Base-by-base conservation (phyloP, 2,113 vertebrate genomes). In the Lophotis ruficrista region DNA sequence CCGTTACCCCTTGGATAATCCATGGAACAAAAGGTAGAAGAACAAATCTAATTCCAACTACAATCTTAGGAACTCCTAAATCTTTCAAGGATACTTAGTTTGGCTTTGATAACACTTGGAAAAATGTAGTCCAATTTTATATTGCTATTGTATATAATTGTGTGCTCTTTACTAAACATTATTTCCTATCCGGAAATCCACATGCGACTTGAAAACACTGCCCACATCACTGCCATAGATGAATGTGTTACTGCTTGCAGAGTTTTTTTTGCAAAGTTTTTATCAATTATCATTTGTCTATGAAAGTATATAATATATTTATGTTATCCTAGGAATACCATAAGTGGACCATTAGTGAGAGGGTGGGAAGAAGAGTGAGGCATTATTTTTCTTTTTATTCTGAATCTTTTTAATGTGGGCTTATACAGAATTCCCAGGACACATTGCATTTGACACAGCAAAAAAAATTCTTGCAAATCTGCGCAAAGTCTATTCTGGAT, bases 11-110 rank as follows among this genome's bases (percentile, higher is more conserved):
- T 75, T 92, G 58, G 68, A 90, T 95, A 93, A 97, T 89, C 75
- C 33, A 19, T 53, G 50, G 50, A 94, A 68, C 78, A 91, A 96
- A 97, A 94, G 60, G 93, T 61, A 95, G 72, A 96, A 90, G 73
- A 96, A 94, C 5, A 96, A 96, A 92, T 95, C 70, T 93, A 82
- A 95, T 97, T 97, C 92, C 70, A 35, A 22, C 35, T 62, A 9
- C 23, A 70, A 51, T 87, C n/a, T 73, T 65, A 92, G 53, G 38
- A 94, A 82, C 60, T 90, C 73, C 86, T 61, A 93, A 85, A 90
- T 90, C 54, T 54, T 92, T 62, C 61, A 84, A 80, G 28, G 69
- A 54, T 43, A 70, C 79, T 95, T 96, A 35, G 89, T 90, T 92
- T 94, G 58, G 30, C 87, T 61, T 87, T 88, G 79, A 92, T 92